A percentile compares a stretch with the other conserved stretches of the same genome.
These are phyloP conservation scores for Ictalurus furcatus DNA, from an alignment of 2,113 vertebrate species.

Conservation along the genomic window DNA sequence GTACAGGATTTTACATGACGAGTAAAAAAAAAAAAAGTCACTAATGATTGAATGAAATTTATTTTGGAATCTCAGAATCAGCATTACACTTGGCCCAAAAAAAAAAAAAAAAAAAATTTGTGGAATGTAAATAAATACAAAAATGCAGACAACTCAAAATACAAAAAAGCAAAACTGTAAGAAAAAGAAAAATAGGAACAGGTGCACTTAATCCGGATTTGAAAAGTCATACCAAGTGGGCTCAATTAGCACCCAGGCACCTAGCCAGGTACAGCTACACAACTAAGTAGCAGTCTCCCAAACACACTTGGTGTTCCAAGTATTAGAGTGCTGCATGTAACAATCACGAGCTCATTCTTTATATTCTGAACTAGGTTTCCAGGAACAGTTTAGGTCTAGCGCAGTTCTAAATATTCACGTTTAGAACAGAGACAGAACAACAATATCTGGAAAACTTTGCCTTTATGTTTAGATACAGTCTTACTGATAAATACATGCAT, in stretches of 20 bases:
- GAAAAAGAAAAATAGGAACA: neutral
- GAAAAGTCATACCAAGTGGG: conserved; percentile 44
- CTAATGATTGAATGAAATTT: conserved; percentile 51
- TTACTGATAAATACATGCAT: conserved; percentile 12
- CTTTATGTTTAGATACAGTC: neutral
- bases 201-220: conserved; percentile 6
- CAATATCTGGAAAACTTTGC: neutral
- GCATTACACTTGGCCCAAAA: conserved; percentile 56
- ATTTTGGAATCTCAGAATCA: conserved; percentile 58
- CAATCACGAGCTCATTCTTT: neutral
- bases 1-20: neutral
- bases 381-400: neutral
- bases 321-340: neutral
- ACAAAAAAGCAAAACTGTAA: neutral
- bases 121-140: conserved; percentile 69
- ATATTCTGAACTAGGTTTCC: neutral
- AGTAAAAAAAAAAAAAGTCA: neutral
- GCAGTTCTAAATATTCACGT: neutral
- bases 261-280: conserved; percentile 14
- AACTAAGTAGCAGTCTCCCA: neutral
- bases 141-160: conserved; percentile 59
- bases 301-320: neutral
- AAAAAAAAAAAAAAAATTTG: conserved; percentile 47
- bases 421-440: neutral
- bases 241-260: conserved; percentile 33